Conservation (phyloP, 2,113 vertebrate species). For the Heterotilapia buettikoferi region DNA sequence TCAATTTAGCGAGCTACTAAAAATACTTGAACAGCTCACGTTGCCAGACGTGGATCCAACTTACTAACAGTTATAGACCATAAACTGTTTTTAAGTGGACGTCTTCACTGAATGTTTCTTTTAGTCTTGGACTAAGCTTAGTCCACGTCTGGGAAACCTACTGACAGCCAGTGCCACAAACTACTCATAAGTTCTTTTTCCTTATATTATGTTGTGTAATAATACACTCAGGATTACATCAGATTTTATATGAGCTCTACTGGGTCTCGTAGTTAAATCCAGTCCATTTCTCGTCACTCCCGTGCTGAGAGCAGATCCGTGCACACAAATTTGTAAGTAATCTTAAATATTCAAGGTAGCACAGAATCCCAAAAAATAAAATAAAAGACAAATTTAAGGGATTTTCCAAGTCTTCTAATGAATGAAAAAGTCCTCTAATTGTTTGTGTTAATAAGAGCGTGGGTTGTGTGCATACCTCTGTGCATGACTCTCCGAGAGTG, state of each 20-base stretch:
- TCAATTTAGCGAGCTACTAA: background rate
- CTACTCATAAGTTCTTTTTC: background rate
- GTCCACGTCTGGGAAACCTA: background rate
- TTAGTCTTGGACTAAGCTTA: background rate
- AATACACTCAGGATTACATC: background rate
- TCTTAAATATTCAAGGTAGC: background rate
- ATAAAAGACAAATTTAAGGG: background rate
- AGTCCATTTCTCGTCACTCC: background rate
- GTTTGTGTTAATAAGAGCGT: background rate
- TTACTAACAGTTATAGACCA: background rate
- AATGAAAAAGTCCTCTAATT: background rate
- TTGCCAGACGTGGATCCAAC: background rate
- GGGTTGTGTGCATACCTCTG: constrained; percentile 75
- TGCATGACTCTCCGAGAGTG: constrained; percentile 98
- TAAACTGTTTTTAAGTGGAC: background rate
- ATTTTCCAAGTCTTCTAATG: background rate
- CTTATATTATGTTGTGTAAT: background rate
- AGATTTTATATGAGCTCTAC: background rate
- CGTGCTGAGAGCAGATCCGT: background rate
- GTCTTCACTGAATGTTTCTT: background rate
- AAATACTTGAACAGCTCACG: background rate
- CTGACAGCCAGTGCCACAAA: background rate
- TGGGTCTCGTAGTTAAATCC: background rate
- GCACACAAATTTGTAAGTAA: background rate
- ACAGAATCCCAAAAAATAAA: background rate